phyloP scores from a whole-genome alignment of 1,140 invertebrate species.

The Philaenus spumarius region DNA sequence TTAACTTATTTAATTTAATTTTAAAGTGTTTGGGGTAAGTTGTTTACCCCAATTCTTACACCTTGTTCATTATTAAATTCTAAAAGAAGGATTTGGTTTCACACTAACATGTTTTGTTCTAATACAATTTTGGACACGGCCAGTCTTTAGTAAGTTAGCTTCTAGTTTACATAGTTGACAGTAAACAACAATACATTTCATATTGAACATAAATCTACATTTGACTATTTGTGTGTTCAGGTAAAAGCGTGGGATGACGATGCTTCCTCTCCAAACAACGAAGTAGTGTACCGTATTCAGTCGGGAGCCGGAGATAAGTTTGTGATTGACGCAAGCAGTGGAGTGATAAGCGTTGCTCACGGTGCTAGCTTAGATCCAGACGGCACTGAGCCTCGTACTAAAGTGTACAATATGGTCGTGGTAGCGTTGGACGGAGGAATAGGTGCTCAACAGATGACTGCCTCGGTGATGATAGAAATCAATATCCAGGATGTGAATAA shows the following conservation, averaged over 20 bases:
- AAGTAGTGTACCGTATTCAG: conserved; percentile 79
- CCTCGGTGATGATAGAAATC: conserved; percentile 69
- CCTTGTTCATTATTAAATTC: too few relatives aligned
- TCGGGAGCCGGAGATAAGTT: conserved; percentile 88
- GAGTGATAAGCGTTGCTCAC: conserved; percentile 74
- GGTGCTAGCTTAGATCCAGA: conserved; percentile 87
- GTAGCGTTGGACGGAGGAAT: conserved; percentile 81
- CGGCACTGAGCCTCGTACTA: conserved; percentile 65
- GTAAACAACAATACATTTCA: too few relatives aligned
- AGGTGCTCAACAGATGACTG: conserved; percentile 64
- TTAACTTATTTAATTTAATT: too few relatives aligned
- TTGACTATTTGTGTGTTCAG: too few relatives aligned
- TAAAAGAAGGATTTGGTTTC: too few relatives aligned
- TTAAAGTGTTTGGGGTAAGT: too few relatives aligned
- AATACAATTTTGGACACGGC: too few relatives aligned
- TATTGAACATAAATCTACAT: too few relatives aligned
- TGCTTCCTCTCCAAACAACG: conserved; percentile 78
- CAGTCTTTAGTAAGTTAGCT: too few relatives aligned
- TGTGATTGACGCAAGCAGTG: conserved; percentile 73
- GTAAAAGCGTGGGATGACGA: conserved; percentile 78
- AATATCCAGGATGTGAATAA: conserved; percentile 88
- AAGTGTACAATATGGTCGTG: conserved; percentile 49
- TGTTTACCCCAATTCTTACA: too few relatives aligned
- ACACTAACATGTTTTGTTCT: too few relatives aligned
- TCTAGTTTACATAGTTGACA: too few relatives aligned